Evolutionary conservation across 2,888 invertebrate genomes (phyloP), one percentile per base, ranked within the genome.

Genomic region (Chrysodeixis includens): DNA sequence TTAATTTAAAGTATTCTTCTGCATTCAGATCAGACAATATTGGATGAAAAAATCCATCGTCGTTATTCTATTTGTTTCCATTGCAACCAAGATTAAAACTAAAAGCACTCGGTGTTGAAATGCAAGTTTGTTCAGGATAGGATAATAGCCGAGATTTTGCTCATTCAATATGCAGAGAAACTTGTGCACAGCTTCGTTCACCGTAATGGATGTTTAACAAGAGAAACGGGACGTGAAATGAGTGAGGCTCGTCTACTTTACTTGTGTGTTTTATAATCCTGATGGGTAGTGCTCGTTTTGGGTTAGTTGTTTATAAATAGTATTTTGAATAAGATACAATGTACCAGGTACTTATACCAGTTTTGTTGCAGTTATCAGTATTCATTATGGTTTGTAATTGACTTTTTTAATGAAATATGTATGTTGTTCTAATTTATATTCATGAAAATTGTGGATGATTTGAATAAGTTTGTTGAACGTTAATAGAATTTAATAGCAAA

Each of bases 101-200:
- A 71, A 81, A 81, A 82, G 75, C 66, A 71, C 68, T 63, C 67
- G 53, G 70, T 67, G 56, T 62, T 67, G 58, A 74, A 76, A 78
- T 62, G 65, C 62, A 74, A 82, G 78, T 78, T 80, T 68, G 78
- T 70, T 74, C 62, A 69, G 62, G 69, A 61, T 71, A 71, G 71
- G 71, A 78, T 80, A 79, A 75, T 79, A 69, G 80, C 56, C n/a
- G 72, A 69, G 64, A 77, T 75, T 79, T 61, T 64, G 56, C 65
- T 65, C 60, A 63, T 79, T 72, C 69, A 77, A 63, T 82, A 71
- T 75, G 59, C 70, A 74, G 68, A n/a, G 18, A 56, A 68, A 76
- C 58, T 66, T 73, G 51, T 57, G 67, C 56, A 58, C 26, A 53
- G 60, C 54, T 59, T 30, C 56, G 40, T n/a, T 32, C 44, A 9